Evolutionary conservation across 1,140 invertebrate genomes (phyloP), one percentile per base, ranked within the genome.

Genomic region (Dinoponera quadriceps): DNA sequence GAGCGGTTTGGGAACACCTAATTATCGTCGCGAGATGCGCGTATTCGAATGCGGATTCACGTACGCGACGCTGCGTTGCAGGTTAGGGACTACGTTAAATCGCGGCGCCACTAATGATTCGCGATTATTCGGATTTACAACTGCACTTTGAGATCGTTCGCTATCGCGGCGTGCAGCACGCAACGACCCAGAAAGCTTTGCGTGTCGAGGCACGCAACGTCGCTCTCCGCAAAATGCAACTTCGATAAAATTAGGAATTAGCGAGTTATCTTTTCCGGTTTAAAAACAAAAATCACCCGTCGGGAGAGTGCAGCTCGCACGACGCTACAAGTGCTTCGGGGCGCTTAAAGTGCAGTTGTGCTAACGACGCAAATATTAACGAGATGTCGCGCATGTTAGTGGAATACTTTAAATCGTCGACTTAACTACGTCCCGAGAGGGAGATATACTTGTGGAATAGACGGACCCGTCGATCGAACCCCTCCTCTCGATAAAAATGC

Each of bases 111-210:
- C 33, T 69, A 44, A 78, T n/a, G 18, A 69, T 14, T 22, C 29
- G 29, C 49, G 33, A 78, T 78, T 78, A 68, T 20, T 78, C 63
- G 63, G 68, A 78, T 78, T 44, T 69, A 78, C 48, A 27, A 68
- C 16, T 22, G 29, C 63, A 25, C 38, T 33, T n/a, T 20, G 29
- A 78, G 29, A 68, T 68, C 13, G 55, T 55, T 22, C 14, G n/a
- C 20, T n/a, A 25, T 54, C 74, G 44, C 48, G 9, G 62, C 62
- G 29, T 55, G 74, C 62, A 14, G 20, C 29, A 66, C 33, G 48
- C 62, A 66, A 66, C 29, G 62, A 49, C 29, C 62, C 55, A 55
- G 74, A 78, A 74, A 68, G 5, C 20, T 55, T n/a, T 11, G 22
- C 22, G 16, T 55, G 55, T 22, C 38, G 48, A 20, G 27, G 18